A percentile compares a stretch with the other conserved stretches of the same genome.
Evolutionary conservation across 2,888 invertebrate genomes (phyloP).

Genomic region (Archips xylosteana): DNA sequence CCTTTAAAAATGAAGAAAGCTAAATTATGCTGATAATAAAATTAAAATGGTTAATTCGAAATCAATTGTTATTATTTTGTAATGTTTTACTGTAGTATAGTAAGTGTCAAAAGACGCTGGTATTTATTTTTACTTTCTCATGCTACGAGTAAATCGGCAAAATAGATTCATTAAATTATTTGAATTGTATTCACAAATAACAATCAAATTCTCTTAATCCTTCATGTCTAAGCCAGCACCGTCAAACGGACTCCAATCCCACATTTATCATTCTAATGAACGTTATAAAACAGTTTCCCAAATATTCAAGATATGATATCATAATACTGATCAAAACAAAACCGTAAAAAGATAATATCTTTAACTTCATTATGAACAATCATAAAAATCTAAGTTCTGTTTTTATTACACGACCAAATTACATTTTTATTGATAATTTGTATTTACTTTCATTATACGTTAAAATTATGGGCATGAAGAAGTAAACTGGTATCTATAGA

Average conservation of each 20-base stretch:
- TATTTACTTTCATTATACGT: conserved; percentile 10
- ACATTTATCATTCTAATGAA: conserved; percentile 3
- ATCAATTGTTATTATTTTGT: too few species aligned
- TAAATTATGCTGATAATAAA: too few species aligned
- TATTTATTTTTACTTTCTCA: too few species aligned
- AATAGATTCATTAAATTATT: background rate
- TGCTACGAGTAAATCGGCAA: too few species aligned
- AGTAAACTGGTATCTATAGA: conserved; percentile 64
- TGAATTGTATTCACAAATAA: background rate
- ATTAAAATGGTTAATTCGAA: too few species aligned
- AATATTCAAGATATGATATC: background rate
- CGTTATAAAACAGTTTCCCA: conserved; percentile 1
- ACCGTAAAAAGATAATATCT: conserved; percentile 9
- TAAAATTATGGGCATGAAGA: conserved; percentile 46
- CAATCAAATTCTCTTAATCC: background rate
- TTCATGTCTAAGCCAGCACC: background rate
- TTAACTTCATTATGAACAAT: background rate
- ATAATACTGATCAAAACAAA: conserved; percentile 16
- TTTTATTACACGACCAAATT: conserved; percentile 4
- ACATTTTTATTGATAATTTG: conserved; percentile 19
- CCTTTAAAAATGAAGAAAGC: too few species aligned
- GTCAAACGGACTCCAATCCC: background rate
- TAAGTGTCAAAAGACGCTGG: too few species aligned
- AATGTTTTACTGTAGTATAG: too few species aligned
- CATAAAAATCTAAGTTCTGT: conserved; percentile 7